Conservation (phyloP, 2,797 vertebrate species). For the Acipenser transmontanus region DNA sequence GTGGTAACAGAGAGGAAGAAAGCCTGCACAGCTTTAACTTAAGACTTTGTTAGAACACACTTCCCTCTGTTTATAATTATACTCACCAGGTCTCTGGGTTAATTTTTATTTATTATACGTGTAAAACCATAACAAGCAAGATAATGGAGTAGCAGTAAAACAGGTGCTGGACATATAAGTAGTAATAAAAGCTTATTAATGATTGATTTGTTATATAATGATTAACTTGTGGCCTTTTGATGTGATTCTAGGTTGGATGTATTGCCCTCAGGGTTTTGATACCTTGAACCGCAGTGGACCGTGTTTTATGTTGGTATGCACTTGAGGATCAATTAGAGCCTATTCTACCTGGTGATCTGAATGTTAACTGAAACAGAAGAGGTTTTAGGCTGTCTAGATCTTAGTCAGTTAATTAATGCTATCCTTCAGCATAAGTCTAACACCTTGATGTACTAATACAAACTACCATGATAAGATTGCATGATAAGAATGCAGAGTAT, state of each 20-base stretch:
- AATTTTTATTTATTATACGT: too few species aligned
- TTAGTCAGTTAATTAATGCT: conserved; percentile 30
- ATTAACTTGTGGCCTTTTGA: conserved; percentile 28
- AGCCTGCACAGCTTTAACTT: too few species aligned
- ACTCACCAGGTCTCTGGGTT: too few species aligned
- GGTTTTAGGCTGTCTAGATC: conserved; percentile 24
- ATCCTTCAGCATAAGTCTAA: conserved; percentile 9
- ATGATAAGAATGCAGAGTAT: too few species aligned
- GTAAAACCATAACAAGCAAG: too few species aligned
- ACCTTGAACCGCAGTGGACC: conserved; percentile 30
- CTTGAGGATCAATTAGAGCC: conserved; percentile 40
- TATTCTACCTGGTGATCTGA: conserved; percentile 23
- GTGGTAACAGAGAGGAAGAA: too few species aligned
- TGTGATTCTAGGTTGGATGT: conserved; percentile 12
- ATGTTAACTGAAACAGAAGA: conserved; percentile 8
- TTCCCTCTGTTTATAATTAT: too few species aligned
- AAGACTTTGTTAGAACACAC: too few species aligned
- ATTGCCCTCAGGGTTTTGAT: conserved; percentile 22
- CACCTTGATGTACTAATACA: conserved; percentile 1
- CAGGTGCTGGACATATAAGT: neutral
- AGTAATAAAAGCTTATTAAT: conserved; percentile 11
- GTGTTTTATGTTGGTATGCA: conserved; percentile 26
- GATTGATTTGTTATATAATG: conserved; percentile 13
- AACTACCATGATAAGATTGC: too few species aligned
- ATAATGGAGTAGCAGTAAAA: neutral